Percentiles rank a stretch among this genome's conserved stretches.
phyloP scores from a whole-genome alignment of 2,888 invertebrate species.

The Chrysopilus asiliformis region DNA sequence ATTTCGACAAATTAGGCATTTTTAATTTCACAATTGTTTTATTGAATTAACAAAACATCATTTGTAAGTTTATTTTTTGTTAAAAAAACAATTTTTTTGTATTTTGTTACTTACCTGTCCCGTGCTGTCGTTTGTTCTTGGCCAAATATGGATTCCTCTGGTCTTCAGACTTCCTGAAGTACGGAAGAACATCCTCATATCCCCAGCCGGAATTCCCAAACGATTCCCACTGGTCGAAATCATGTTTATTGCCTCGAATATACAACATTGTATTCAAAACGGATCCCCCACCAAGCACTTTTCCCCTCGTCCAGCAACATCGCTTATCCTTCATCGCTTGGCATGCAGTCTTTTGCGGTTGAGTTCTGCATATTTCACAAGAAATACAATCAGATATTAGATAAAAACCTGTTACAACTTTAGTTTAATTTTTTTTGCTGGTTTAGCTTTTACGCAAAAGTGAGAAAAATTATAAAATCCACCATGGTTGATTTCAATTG shows the following conservation, averaged over 20 bases:
- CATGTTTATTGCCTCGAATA: conserved; percentile 71
- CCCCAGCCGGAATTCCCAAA: conserved; percentile 83
- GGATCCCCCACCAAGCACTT: conserved; percentile 75
- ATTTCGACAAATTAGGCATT: neutral
- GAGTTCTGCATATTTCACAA: conserved; percentile 60
- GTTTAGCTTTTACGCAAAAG: too few species aligned
- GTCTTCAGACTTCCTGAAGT: conserved; percentile 77
- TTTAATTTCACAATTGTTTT: too few species aligned
- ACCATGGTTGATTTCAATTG: too few species aligned
- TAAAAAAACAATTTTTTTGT: too few species aligned
- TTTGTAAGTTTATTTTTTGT: too few species aligned
- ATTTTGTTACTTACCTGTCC: conserved; percentile 43
- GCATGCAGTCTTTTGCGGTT: conserved; percentile 70
- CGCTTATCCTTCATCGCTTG: conserved; percentile 75
- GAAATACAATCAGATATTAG: too few species aligned
- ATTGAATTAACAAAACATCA: too few species aligned
- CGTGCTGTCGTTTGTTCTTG: conserved; percentile 53
- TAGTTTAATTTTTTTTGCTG: too few species aligned
- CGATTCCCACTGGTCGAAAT: conserved; percentile 77
- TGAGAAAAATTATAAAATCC: too few species aligned
- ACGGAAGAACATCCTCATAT: conserved; percentile 64
- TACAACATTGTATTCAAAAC: conserved; percentile 87
- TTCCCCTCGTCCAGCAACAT: conserved; percentile 83
- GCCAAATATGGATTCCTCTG: conserved; percentile 81
- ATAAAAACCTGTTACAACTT: too few species aligned